Percentiles rank a stretch among this genome's conserved stretches.
Evolutionary conservation across 1,140 invertebrate genomes (phyloP).

Genomic region (Ganaspis sp.): DNA sequence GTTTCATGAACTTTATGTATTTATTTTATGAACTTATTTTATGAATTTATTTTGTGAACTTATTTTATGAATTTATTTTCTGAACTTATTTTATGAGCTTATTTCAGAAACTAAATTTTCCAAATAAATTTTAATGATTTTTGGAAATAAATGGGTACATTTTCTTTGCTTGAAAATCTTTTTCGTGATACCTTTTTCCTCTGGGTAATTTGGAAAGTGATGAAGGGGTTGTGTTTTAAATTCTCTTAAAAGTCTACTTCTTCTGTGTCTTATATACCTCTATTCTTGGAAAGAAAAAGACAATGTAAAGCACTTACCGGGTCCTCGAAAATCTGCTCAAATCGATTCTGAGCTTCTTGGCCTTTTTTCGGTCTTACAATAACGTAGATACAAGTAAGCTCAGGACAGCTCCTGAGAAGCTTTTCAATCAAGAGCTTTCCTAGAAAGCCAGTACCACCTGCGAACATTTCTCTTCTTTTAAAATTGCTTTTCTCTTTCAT

Average conservation of each 20-base stretch:
- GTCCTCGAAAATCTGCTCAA: slow-evolving; percentile 82
- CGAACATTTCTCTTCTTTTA: slow-evolving; percentile 2
- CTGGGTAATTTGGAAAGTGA: not conserved
- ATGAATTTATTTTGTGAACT: too few relatives aligned
- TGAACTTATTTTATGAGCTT: too few relatives aligned
- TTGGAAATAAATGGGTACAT: not conserved
- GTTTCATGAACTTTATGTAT: not conserved
- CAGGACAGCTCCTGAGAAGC: slow-evolving; percentile 85
- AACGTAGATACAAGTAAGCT: slow-evolving; percentile 85
- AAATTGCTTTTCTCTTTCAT: not conserved
- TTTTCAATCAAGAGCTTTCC: slow-evolving; percentile 89
- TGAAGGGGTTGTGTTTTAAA: slow-evolving; percentile 5
- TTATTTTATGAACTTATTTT: too few relatives aligned
- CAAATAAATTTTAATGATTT: too few relatives aligned
- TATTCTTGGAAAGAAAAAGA: slow-evolving; percentile 6
- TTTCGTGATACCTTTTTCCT: not conserved
- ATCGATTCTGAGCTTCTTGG: slow-evolving; percentile 79
- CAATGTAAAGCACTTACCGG: slow-evolving; percentile 76
- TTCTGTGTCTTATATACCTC: not conserved
- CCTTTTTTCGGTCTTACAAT: slow-evolving; percentile 87
- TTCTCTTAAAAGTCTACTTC: not conserved
- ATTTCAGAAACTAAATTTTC: too few relatives aligned
- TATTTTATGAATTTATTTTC: too few relatives aligned
- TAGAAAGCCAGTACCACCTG: slow-evolving; percentile 80
- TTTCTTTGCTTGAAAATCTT: not conserved